Base-by-base conservation (phyloP, 2,888 invertebrate species). In the Lordiphosa andalusiaca region DNA sequence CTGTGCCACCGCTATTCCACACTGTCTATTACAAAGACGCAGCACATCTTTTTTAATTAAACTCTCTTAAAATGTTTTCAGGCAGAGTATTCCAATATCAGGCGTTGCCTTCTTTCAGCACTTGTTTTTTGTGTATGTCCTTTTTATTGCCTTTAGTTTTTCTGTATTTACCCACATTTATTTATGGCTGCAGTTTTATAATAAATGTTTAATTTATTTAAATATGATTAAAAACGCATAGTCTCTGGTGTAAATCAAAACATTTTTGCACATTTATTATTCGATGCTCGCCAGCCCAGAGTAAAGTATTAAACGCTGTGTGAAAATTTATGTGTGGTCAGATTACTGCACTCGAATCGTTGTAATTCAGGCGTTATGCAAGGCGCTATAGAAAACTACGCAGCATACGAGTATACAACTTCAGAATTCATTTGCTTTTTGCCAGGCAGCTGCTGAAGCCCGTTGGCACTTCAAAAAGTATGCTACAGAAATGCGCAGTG, bases 181-280 rank as follows among this genome's bases (percentile, higher is more conserved):
- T 83, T 76, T 83, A 76, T 76, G 53, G 65, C 67, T 23, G 62
- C 59, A 58, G 63, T 76, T 83, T 65, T 63, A 69, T 67, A 72
- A 80, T 80, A 80, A 83, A 81, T 80, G 72, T 76, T 77, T 83
- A 76, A 81, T 84, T 85, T 84, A 81, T 82, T 75, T 72, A 85
- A 73, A 85, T 77, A 84, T 77, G 75, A 81, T 84, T 81, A 78
- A 77, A 64, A 76, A 58, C 56, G 61, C 78, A 53, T 33, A 53
- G 53, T 57, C 56, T 62, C 30, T 65, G 69, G 68, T 69, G 75
- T 82, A 85, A 82, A 85, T 85, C 75, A 84, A 73, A 81, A 71
- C 69, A 63, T 67, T 72, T 85, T 75, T 73, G 53, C 73, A 69
- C 77, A 74, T 84, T 80, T 76, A 71, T 82, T 82, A 75, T 65